Base-by-base conservation (phyloP, 2,888 invertebrate species). In the Monochamus alternatus region DNA sequence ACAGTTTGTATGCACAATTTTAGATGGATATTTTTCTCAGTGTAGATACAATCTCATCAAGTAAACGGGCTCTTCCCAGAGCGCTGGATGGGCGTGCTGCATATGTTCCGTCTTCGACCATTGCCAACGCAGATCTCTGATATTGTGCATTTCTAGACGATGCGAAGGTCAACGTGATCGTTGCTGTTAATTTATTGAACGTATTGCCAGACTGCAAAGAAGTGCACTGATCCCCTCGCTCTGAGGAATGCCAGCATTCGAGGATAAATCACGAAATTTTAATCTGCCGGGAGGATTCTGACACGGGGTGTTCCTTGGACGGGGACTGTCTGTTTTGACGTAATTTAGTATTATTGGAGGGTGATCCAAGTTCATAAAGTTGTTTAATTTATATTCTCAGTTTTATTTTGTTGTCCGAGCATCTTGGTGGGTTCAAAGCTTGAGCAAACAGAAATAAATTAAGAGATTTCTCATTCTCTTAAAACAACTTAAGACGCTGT, bases 221-320 rank as follows among this genome's bases (percentile, higher is more conserved):
- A 69, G 76, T 77, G 68, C 73, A 75, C 70, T 77, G 77, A 75
- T 77, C 73, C 70, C 63, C 71, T 69, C 73, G 69, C 65, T 77
- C 77, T 59, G 70, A 75, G 14, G 55, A 74, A 75, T 77, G 73
- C 77, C 78, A 75, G 60, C 72, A 32, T 71, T 73, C 66, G 72
- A 31, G 74, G 63, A 79, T 79, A 75, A 75, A 73, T 77, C 75
- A 75, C 77, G 63, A 79, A 76, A 74, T 78, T 75, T 78, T 86
- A 86, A 86, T 86, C 86, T 86, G 84, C 86, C 85, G 73, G 78
- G 80, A 81, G 80, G 81, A 84, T 82, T 84, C 79, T 83, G 84
- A 85, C 84, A 30, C 9, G 81, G 74, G 77, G 55, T n/a, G 5
- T 14, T 7, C 55, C 5, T 55, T 1, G 14, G 55, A 55, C n/a